Evolutionary conservation across 2,113 vertebrate species (phyloP), one percentile per base, ranked within the genome.

Genomic region (Acinonyx jubatus): DNA sequence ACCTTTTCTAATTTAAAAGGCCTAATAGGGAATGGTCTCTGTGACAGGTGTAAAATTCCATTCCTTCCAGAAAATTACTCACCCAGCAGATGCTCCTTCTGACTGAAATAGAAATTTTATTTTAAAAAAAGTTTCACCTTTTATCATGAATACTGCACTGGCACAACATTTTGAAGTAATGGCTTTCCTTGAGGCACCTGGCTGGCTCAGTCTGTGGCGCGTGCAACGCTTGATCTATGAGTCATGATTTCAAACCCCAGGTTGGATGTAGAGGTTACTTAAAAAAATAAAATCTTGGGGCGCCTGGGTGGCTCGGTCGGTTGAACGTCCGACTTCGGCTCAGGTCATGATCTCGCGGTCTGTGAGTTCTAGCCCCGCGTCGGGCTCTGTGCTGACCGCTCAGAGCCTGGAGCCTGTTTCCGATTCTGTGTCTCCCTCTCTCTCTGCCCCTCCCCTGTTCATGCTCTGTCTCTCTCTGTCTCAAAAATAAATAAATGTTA

Each of bases 1-100:
- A 97, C 95, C 81, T 97, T 97, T 96, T 90, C 69, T 94, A 63
- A 92, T 97, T 97, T 97, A 92, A 96, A 97, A 97, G 50, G 48
- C 92, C 87, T 95, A 97, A 89, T 23, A 92, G 66, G 82, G 86
- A 96, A 97, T 94, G 93, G 73, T 90, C 74, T 94, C 69, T 86
- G 63, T 94, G 87, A 94, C 93, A 93, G 94, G 91, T 98, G 87
- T 96, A 96, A 88, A 96, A 97, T 94, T 97, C 29, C 50, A 92
- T 97, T 97, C 79, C 80, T 97, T 97, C 83, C 69, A 97, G 93
- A 95, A 97, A 97, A 97, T 97, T 90, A 92, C 79, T 83, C 3
- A 66, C 48, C 80, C 45, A 95, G 57, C 63, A 97, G 96, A 97
- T 94, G 93, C 45, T 90, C 19, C 73, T 97, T 95, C 79, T 95